Evolutionary conservation across 2,888 invertebrate genomes (phyloP), one percentile per base, ranked within the genome.

Genomic region (Drosophila antonietae): DNA sequence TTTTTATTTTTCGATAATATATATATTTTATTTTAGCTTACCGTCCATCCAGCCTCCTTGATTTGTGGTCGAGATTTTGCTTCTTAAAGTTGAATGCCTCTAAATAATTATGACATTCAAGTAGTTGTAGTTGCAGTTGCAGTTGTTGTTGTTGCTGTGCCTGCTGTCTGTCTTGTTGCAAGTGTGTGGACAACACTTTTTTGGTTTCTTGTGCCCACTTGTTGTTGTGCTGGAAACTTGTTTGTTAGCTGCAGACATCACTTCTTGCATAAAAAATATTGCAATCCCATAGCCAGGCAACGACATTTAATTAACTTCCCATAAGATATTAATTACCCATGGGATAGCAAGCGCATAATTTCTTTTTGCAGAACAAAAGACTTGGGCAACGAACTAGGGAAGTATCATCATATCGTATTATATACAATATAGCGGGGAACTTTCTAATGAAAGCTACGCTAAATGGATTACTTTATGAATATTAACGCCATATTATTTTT

Each of bases 41-140:
- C 31, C 60, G 57, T 55, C 41, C 67, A 61, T 15, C 47, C 31
- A 62, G 41, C 39, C 67, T 70, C 73, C 73, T 73, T 73, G 72
- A 78, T 76, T 73, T 75, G 74, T 75, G 59, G 64, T 73, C 65
- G 73, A 80, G 83, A 85, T 83, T 83, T 88, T 56, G 69, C 81
- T 88, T 83, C 75, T 77, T 77, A 73, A 87, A 78, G 89, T 84
- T 86, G 75, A 89, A 87, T 78, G 82, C 78, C 89, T 88, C 65
- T 56, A 70, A 76, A 82, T 85, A 86, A 83, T 85, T 85, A 86
- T 83, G 82, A 79, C 80, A 87, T 87, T 87, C 75, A 61, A 57
- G 73, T 63, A 61, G 68, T 41, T 75, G 58, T 37, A 58, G 49
- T 37, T 56, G 37, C 15, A 46, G 43, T 41, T 51, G 37, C 15